Conservation (phyloP, 2,113 vertebrate genomes). For the Lamprologus lemairii region DNA sequence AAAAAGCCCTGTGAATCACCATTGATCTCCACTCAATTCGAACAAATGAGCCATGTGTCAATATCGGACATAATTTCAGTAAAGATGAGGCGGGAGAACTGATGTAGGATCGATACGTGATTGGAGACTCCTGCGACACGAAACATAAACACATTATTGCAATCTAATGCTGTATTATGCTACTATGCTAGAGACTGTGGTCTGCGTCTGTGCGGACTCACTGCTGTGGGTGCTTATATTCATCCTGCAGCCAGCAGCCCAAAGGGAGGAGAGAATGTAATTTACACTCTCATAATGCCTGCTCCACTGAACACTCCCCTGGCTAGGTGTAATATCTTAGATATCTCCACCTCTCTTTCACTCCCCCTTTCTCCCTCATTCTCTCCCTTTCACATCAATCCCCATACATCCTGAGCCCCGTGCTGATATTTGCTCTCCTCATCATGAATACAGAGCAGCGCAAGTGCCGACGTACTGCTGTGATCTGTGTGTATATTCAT, state of each 20-base stretch:
- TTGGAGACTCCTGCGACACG: slow-evolving; percentile 6
- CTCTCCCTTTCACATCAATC: neutral
- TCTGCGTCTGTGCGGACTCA: neutral
- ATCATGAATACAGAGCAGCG: slow-evolving; percentile 58
- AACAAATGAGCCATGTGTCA: slow-evolving; percentile 24
- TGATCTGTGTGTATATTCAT: slow-evolving; percentile 12
- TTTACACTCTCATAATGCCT: slow-evolving; percentile 63
- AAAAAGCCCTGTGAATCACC: slow-evolving; percentile 8
- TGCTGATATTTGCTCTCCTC: slow-evolving; percentile 43
- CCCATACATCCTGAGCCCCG: neutral
- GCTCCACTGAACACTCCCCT: slow-evolving; percentile 52
- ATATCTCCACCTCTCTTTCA: slow-evolving; percentile 32
- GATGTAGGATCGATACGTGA: slow-evolving; percentile 1
- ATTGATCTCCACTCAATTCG: slow-evolving; percentile 29
- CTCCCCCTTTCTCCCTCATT: neutral
- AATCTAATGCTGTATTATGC: slow-evolving; percentile 15
- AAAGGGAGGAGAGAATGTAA: slow-evolving; percentile 53
- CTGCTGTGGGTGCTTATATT: slow-evolving; percentile 49
- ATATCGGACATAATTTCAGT: slow-evolving; percentile 36
- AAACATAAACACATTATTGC: slow-evolving; percentile 16
- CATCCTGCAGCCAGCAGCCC: slow-evolving; percentile 41
- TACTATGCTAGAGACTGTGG: slow-evolving; percentile 12
- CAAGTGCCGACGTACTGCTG: slow-evolving; percentile 16
- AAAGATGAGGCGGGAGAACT: neutral
- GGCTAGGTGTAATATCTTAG: slow-evolving; percentile 56